phyloP scores from a whole-genome alignment of 2,113 vertebrate genomes.

The Ceyx margarethae region DNA sequence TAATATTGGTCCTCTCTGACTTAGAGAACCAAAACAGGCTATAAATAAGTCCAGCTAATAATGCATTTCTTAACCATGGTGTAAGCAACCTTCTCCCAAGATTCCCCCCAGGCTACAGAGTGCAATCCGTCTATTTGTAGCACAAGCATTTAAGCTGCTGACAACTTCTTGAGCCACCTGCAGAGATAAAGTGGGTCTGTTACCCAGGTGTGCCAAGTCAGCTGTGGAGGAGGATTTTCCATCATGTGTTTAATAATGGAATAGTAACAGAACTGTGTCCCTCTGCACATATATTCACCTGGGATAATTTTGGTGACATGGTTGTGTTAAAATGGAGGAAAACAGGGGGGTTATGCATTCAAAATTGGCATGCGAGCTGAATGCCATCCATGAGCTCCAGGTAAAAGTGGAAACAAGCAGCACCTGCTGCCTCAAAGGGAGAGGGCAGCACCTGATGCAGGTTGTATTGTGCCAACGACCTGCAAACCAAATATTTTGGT shows the following conservation, averaged over 20 bases:
- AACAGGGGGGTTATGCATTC: fast-evolving
- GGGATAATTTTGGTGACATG: not conserved
- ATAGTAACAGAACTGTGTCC: not conserved
- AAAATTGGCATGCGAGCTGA: not conserved
- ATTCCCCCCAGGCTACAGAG: not conserved
- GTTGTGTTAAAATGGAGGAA: not conserved
- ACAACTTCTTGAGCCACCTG: not conserved
- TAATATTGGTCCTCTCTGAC: not conserved
- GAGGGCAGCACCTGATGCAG: not conserved
- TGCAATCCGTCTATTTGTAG: not conserved
- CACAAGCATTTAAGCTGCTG: not conserved
- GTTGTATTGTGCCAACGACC: not conserved
- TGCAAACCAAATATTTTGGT: not conserved
- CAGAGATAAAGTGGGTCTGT: not conserved
- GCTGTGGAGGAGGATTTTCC: not conserved
- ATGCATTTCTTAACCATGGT: not conserved
- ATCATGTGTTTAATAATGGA: not conserved
- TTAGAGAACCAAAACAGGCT: not conserved
- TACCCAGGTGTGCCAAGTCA: not conserved
- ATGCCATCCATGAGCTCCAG: not conserved
- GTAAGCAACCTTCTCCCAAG: not conserved
- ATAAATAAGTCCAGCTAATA: not conserved
- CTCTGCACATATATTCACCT: not conserved
- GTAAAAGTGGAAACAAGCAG: not conserved
- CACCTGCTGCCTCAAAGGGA: not conserved